Conservation (phyloP, 2,888 invertebrate genomes). For the Hydriomena furcata region DNA sequence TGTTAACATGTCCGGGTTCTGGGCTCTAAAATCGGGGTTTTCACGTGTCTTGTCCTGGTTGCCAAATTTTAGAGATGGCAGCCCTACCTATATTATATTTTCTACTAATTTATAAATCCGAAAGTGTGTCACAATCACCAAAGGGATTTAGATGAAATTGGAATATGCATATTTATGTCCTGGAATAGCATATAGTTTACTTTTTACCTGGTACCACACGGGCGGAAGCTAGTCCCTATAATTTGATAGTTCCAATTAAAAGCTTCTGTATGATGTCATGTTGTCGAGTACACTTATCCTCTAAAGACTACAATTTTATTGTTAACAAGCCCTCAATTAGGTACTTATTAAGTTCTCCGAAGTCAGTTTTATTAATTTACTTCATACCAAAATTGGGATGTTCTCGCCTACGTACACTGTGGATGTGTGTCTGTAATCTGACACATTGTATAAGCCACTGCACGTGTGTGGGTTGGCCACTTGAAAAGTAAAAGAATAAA, state of each 20-base stretch:
- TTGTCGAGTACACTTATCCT: not conserved
- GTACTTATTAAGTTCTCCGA: constrained; percentile 13
- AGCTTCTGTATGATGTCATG: constrained; percentile 15
- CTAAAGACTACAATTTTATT: not conserved
- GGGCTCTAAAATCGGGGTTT: too few species aligned
- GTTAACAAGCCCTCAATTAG: constrained; percentile 2
- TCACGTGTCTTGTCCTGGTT: too few species aligned
- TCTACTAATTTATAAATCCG: too few species aligned
- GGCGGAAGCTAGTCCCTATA: too few species aligned
- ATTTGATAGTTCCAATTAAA: not conserved
- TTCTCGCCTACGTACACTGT: constrained; percentile 14
- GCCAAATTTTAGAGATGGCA: too few species aligned
- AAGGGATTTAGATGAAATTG: too few species aligned
- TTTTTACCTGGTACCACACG: too few species aligned
- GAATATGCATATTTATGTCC: too few species aligned
- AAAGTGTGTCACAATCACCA: too few species aligned
- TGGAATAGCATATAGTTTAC: too few species aligned
- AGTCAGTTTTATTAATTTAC: constrained; percentile 22
- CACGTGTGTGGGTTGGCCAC: constrained; percentile 20
- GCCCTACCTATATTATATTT: too few species aligned
- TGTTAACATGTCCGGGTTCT: too few species aligned
- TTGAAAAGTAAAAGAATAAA: constrained; percentile 6
- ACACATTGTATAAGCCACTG: constrained; percentile 20
- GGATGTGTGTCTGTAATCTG: constrained; percentile 15
- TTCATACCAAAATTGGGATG: constrained; percentile 23